Conservation (phyloP, 2,888 invertebrate genomes). For the Uropetala carovei region DNA sequence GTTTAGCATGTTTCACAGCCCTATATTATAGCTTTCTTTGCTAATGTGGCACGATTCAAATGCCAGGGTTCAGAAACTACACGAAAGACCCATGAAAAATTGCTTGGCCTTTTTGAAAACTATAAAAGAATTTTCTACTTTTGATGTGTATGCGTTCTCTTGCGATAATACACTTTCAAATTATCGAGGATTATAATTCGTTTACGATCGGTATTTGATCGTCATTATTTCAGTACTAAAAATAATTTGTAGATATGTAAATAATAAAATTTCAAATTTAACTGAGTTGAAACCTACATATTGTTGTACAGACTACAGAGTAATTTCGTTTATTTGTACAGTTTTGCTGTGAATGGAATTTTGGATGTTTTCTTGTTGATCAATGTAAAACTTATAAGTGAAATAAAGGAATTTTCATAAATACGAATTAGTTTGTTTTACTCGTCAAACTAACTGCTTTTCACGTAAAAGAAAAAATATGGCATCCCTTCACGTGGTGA, state of each 20-base stretch:
- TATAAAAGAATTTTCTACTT: neutral
- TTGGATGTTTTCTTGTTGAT: slow-evolving; percentile 64
- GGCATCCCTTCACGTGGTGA: no score
- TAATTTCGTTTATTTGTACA: slow-evolving; percentile 59
- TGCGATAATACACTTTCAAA: neutral
- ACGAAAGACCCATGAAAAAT: neutral
- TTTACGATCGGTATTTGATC: neutral
- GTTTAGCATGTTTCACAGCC: neutral
- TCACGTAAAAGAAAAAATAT: neutral
- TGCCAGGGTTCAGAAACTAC: neutral
- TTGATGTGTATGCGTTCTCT: neutral
- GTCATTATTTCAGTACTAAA: neutral
- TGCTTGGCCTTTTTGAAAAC: slow-evolving; percentile 19
- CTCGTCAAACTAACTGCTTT: neutral
- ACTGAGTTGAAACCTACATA: slow-evolving; percentile 34
- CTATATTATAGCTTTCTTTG: slow-evolving; percentile 22
- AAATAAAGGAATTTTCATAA: slow-evolving; percentile 61
- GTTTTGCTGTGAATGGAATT: slow-evolving; percentile 60
- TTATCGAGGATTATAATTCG: neutral
- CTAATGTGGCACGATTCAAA: neutral
- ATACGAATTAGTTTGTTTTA: neutral
- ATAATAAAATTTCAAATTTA: slow-evolving; percentile 48
- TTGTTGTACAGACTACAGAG: slow-evolving; percentile 50
- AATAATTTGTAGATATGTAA: slow-evolving; percentile 46
- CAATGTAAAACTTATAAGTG: slow-evolving; percentile 54